Percentiles rank a stretch among this genome's conserved stretches.
Evolutionary conservation across 2,113 vertebrate species (phyloP).

Genomic region (Dasyornis broadbenti): DNA sequence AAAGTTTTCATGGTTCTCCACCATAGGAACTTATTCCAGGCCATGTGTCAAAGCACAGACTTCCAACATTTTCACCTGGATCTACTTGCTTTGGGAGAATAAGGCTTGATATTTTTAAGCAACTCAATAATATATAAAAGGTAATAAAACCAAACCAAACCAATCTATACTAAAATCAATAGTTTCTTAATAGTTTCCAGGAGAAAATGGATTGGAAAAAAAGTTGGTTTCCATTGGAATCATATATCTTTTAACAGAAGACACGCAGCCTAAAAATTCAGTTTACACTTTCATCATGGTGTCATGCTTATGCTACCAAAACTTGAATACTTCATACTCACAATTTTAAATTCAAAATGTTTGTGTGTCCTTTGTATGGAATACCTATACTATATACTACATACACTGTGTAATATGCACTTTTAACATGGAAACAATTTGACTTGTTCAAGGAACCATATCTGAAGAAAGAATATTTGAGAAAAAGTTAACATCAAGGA

Average conservation of each 20-base stretch:
- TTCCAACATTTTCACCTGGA: not conserved
- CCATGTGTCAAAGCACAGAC: not conserved
- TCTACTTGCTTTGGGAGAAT: not conserved
- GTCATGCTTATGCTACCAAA: not conserved
- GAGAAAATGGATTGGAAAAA: not conserved
- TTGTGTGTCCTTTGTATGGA: not conserved
- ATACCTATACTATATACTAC: not conserved
- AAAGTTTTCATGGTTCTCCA: not conserved
- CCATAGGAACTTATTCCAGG: not conserved
- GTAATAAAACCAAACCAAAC: not conserved
- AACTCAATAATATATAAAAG: not conserved
- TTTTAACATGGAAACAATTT: not conserved
- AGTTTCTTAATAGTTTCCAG: not conserved
- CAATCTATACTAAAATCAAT: not conserved
- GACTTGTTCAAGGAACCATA: not conserved
- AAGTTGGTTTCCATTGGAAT: not conserved
- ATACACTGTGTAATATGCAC: not conserved
- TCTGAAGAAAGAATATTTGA: not conserved
- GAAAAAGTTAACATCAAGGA: not conserved
- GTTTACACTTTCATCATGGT: not conserved
- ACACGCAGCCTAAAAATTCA: not conserved
- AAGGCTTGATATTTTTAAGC: not conserved
- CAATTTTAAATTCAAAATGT: not conserved
- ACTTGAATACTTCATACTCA: not conserved
- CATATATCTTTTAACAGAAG: not conserved